Evolutionary conservation across 2,797 vertebrate genomes (phyloP), one percentile per base, ranked within the genome.

Genomic region (Oreochromis grahami): DNA sequence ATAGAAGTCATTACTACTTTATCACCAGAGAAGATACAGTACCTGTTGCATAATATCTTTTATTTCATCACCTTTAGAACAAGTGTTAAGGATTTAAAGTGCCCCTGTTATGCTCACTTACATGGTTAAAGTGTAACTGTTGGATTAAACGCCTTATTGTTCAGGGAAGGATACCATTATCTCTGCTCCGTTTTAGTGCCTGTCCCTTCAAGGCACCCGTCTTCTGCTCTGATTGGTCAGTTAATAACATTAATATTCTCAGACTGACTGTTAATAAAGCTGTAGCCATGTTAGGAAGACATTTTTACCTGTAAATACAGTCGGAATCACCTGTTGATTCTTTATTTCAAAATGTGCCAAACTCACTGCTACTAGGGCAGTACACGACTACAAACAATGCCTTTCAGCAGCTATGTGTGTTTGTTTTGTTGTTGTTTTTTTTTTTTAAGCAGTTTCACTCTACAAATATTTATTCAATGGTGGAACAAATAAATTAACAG

Each of bases 61-160:
- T 76, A 52, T 83, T 24, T 79, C 52, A 72, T 38, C n/a, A 50
- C 60, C 34, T 53, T 68, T 74, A 79, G 53, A 84, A 87, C 86
- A 90, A 91, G 88, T 85, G 83, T 78, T 72, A 50, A 82, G 55
- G 74, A 58, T 81, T 68, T 76, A 29, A 63, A 74, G 70, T 74
- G 43, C 21, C 56, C 70, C 19, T 24, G 15, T 50, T 74, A 74
- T 74, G 70, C 43, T 50, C 26, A 8, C 50, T 50, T 50, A 50
- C 26, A 32, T 74, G 43, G 6, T 6, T 74, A 50, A 74, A 74
- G 24, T 50, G 8, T 70, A 26, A 70, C 21, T 26, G 29, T 38
- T 2, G 21, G 41, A 24, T 70, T 45, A 43, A 50, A 74, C 2
- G 70, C 70, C 70, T 50, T 74, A 74, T 12, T 74, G 43, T 45